These are phyloP conservation scores for Lanius ludovicianus DNA, from an alignment of 2,113 vertebrate genomes.

Conservation along the genomic window DNA sequence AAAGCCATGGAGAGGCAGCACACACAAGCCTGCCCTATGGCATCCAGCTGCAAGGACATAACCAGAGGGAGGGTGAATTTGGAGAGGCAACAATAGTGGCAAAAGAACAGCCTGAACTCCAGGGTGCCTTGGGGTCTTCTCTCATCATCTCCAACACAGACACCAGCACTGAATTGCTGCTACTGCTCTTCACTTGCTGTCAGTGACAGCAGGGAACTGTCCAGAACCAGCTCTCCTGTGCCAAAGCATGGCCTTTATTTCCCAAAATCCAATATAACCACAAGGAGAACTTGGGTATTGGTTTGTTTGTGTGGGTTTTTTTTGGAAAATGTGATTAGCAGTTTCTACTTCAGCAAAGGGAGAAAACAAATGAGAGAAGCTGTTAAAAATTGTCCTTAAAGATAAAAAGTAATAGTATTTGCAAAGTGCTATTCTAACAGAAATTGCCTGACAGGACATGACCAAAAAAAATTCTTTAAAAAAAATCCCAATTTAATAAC, in stretches of 20 bases:
- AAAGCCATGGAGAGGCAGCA: background rate
- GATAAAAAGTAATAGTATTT: background rate
- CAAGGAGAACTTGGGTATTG: background rate
- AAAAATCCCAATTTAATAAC: background rate
- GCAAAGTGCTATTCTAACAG: background rate
- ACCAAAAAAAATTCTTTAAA: background rate
- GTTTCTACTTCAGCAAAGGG: background rate
- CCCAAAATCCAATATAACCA: background rate
- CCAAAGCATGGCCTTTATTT: background rate
- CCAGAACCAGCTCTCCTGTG: background rate
- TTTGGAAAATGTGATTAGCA: background rate
- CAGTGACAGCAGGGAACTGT: background rate
- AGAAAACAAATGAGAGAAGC: background rate
- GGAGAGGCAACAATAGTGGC: slow-evolving; percentile 11
- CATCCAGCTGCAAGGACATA: background rate
- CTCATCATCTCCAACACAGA: background rate
- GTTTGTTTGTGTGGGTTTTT: background rate
- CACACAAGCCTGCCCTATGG: background rate
- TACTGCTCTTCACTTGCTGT: background rate
- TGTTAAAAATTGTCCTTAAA: background rate
- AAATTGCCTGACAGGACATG: background rate
- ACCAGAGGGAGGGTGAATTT: background rate
- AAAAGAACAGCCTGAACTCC: background rate
- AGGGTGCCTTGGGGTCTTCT: background rate
- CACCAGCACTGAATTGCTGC: background rate